These are phyloP conservation scores for Dendrolimus punctatus DNA, from an alignment of 1,140 invertebrate species.

Conservation along the genomic window DNA sequence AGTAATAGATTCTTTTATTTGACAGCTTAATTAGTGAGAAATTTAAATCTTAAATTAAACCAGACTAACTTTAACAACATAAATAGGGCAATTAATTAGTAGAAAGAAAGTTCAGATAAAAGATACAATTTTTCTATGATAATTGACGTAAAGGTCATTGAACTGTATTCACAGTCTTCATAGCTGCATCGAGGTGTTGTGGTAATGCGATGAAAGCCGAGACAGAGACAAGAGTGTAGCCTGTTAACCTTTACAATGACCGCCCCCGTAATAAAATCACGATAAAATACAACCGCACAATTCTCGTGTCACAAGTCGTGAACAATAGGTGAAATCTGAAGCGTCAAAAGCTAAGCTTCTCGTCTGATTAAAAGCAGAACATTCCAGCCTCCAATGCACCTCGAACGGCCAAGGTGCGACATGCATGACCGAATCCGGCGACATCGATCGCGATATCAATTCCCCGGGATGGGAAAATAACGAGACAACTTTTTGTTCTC, in stretches of 20 bases:
- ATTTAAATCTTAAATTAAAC: too few relatives aligned
- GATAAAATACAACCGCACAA: slow-evolving; percentile 23
- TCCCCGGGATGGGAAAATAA: slow-evolving; percentile 34
- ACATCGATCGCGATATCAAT: slow-evolving; percentile 55
- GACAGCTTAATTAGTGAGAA: too few relatives aligned
- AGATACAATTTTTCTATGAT: slow-evolving; percentile 16
- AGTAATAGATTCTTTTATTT: too few relatives aligned
- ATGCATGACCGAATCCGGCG: slow-evolving; percentile 56
- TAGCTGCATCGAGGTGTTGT: neutral
- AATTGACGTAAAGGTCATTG: slow-evolving; percentile 23
- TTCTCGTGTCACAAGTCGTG: slow-evolving; percentile 24
- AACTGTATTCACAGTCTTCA: slow-evolving; percentile 7
- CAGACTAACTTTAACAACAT: too few relatives aligned
- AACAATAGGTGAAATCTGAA: slow-evolving; percentile 57
- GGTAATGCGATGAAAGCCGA: slow-evolving; percentile 1
- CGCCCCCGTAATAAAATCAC: slow-evolving; percentile 25
- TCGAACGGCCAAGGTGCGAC: slow-evolving; percentile 36
- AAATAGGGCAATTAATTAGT: neutral
- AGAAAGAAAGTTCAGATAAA: slow-evolving; percentile 12
- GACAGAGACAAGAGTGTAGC: neutral
- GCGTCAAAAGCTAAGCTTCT: slow-evolving; percentile 18
- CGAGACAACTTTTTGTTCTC: slow-evolving; percentile 30
- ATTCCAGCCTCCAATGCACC: slow-evolving; percentile 28
- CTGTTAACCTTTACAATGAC: slow-evolving; percentile 31
- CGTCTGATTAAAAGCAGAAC: slow-evolving; percentile 36